These are phyloP conservation scores for Sterna hirundo DNA, from an alignment of 2,113 vertebrate genomes.

Conservation along the genomic window DNA sequence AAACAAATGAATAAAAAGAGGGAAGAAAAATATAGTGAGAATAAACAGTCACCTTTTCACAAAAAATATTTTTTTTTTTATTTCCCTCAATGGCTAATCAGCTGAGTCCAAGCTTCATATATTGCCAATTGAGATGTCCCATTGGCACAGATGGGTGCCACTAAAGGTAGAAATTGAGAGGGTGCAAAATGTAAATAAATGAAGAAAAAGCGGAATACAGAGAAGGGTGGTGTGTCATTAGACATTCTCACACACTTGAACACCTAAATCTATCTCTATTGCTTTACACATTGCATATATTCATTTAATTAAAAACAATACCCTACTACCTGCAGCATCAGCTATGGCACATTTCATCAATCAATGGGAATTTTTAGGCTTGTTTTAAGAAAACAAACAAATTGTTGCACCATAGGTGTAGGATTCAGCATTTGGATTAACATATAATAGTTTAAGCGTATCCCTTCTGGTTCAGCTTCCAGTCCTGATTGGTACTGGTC, in stretches of 20 bases:
- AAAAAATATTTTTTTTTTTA: neutral
- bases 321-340: neutral
- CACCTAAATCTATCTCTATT: neutral
- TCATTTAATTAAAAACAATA: neutral
- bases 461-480: neutral
- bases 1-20: neutral
- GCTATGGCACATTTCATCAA: neutral
- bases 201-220: neutral
- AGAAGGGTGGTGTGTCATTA: neutral
- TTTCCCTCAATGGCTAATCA: neutral
- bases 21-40: neutral
- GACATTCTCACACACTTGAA: neutral
- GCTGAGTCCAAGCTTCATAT: rapidly evolving
- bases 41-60: neutral
- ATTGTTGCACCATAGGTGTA: neutral
- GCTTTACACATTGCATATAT: neutral
- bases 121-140: neutral
- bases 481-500: neutral
- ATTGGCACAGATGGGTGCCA: neutral
- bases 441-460: neutral
- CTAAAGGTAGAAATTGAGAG: neutral
- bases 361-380: neutral
- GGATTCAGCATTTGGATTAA: neutral
- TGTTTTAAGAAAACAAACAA: neutral
- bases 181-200: neutral